A percentile compares a stretch with the other conserved stretches of the same genome.
Evolutionary conservation across 2,797 vertebrate species (phyloP).

Genomic region (Danio aesculapii): DNA sequence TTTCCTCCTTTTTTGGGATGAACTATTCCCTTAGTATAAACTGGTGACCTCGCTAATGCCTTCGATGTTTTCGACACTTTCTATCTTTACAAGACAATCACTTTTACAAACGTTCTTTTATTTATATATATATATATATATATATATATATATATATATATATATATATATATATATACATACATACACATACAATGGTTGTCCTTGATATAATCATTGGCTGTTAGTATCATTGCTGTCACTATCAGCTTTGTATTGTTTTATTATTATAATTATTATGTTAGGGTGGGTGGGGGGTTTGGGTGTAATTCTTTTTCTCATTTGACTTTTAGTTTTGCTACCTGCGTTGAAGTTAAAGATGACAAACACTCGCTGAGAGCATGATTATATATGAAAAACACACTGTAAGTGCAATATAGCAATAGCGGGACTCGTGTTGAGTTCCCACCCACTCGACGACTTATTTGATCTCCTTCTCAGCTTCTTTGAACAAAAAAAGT

Average conservation of each 20-base stretch:
- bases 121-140: too few species aligned
- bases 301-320: constrained; percentile 66
- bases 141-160: too few species aligned
- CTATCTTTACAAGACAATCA: constrained; percentile 83
- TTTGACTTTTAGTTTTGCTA: constrained; percentile 70
- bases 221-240: constrained; percentile 71
- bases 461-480: constrained; percentile 5
- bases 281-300: constrained; percentile 23
- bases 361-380: constrained; percentile 54
- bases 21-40: constrained; percentile 34
- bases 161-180: too few species aligned
- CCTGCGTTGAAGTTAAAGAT: constrained; percentile 71
- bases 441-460: not conserved
- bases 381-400: constrained; percentile 63
- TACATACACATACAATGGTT: constrained; percentile 56
- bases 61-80: constrained; percentile 79
- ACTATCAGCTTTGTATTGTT: constrained; percentile 73
- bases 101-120: constrained; percentile 74
- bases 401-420: constrained; percentile 79
- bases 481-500: constrained; percentile 51
- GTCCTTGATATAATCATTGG: constrained; percentile 59
- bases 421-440: constrained; percentile 61
- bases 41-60: constrained; percentile 72
- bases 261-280: constrained; percentile 52
- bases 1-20: not conserved